Evolutionary conservation across 2,113 vertebrate genomes (phyloP), one percentile per base, ranked within the genome.

Genomic region (Epinephelus fuscoguttatus): DNA sequence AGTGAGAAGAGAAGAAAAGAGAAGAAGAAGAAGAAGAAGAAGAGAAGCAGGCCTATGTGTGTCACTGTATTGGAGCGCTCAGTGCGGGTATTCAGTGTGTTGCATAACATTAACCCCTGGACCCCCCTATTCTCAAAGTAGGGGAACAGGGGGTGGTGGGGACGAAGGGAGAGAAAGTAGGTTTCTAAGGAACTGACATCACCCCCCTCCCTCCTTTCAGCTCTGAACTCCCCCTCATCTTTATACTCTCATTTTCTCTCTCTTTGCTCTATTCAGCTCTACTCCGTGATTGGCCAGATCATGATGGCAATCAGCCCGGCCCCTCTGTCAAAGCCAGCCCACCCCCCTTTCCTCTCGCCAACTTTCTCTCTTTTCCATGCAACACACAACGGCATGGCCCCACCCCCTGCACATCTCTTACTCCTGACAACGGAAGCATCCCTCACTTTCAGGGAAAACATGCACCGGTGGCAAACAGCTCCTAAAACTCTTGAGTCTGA

Each of bases 21-120:
- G 27, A 45, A 57, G 42, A 49, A 74, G 59, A 78, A 53, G 59
- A 78, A 53, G 33, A 78, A 53, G 53, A 47, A 53, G 30, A 59
- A 21, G 75, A 70, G 74, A 49, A 70, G 76, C 25, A 64, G 81
- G 74, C 77, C 84, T 90, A 64, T 90, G 85, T 83, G 91, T 93
- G 89, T 90, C 91, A 91, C 88, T 90, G 89, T 91, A 91, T 91
- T 93, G 74, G 84, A 92, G 89, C 82, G 83, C 90, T 92, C 88
- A 68, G 86, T 88, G 84, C 68, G 89, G 84, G 90, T 81, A 95
- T 95, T 95, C 93, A 88, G 83, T 78, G 79, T 94, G 93, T 92
- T 96, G 96, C 93, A 95, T 96, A 95, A 95, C 93, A 96, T 96
- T 96, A 96, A 96, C 95, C 95, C 95, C 85, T 94, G 81, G 91